Conservation (phyloP, 2,113 vertebrate species). For the Pygoscelis adeliae region DNA sequence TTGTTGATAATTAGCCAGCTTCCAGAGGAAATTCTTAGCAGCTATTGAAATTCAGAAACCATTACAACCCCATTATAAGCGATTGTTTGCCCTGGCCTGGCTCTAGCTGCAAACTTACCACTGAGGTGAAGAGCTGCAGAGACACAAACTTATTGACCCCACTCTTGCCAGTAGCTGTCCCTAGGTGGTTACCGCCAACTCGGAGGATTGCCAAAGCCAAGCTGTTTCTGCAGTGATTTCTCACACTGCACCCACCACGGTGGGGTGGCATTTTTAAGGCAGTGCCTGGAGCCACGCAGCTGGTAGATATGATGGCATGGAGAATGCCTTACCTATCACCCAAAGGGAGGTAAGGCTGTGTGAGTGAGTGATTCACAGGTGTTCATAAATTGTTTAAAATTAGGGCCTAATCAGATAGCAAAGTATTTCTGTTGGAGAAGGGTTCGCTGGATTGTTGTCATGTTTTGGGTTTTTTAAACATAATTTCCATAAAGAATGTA, state of each 20-base stretch:
- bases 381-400: too few relatives aligned
- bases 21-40: background rate
- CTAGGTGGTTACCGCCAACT: accelerated
- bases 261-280: background rate
- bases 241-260: too few relatives aligned
- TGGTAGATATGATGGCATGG: accelerated
- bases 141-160: accelerated
- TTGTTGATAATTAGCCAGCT: too few relatives aligned
- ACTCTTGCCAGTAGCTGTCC: too few relatives aligned
- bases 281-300: background rate
- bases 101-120: background rate
- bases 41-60: background rate
- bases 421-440: background rate
- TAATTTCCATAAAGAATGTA: background rate
- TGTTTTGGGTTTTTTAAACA: background rate
- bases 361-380: background rate
- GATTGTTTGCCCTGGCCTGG: background rate
- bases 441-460: accelerated
- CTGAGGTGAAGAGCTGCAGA: background rate
- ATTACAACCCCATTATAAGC: accelerated
- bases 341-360: background rate
- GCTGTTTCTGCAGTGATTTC: background rate
- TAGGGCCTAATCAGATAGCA: background rate
- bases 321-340: background rate
- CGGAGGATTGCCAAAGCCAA: background rate